These are phyloP conservation scores for Peromyscus leucopus DNA, from an alignment of 2,113 vertebrate species.

Conservation along the genomic window DNA sequence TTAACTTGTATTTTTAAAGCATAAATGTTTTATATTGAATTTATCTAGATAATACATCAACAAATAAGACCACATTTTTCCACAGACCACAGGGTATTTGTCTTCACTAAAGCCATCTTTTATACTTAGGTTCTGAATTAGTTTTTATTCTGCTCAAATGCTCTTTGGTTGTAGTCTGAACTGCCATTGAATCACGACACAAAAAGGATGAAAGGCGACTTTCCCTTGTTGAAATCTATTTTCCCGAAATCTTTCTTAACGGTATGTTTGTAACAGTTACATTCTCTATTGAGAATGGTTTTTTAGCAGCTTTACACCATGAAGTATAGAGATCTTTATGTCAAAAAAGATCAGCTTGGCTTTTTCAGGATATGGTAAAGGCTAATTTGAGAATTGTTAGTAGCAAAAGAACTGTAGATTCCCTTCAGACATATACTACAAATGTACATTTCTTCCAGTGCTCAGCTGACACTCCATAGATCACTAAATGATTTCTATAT, in stretches of 20 bases:
- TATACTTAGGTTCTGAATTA: slow-evolving; percentile 37
- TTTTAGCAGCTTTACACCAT: not conserved
- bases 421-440: not conserved
- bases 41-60: slow-evolving; percentile 33
- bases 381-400: slow-evolving; percentile 14
- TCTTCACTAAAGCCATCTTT: slow-evolving; percentile 47
- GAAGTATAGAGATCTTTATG: not conserved
- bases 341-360: slow-evolving; percentile 14
- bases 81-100: not conserved
- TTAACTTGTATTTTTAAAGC: slow-evolving; percentile 51
- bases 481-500: not conserved
- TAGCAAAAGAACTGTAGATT: not conserved
- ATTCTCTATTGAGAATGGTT: slow-evolving; percentile 38
- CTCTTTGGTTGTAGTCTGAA: slow-evolving; percentile 67
- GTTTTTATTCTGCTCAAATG: slow-evolving; percentile 57
- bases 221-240: slow-evolving; percentile 40
- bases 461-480: not conserved
- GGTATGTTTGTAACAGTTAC: not conserved
- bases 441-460: not conserved
- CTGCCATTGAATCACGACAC: slow-evolving; percentile 35
- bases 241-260: slow-evolving; percentile 5
- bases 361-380: not conserved
- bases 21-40: slow-evolving; percentile 4
- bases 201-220: slow-evolving; percentile 14
- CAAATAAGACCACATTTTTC: slow-evolving; percentile 42